Conservation (phyloP, 2,888 invertebrate genomes). For the Drosophila infuscata region DNA sequence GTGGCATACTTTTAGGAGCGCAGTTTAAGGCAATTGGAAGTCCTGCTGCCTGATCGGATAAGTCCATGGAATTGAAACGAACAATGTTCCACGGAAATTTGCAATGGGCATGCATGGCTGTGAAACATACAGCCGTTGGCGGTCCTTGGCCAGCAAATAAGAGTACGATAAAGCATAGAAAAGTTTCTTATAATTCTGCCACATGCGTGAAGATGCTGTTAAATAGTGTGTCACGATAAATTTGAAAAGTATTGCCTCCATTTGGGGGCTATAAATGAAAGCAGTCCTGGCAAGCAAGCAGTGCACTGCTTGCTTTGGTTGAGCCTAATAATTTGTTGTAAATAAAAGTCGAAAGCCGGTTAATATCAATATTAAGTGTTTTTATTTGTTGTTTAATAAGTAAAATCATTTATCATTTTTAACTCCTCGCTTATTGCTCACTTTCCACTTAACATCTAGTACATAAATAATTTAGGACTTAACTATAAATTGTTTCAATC, state of each 20-base stretch:
- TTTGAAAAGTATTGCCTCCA: background rate
- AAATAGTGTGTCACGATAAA: background rate
- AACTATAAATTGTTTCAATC: slow-evolving; percentile 44
- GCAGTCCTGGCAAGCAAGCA: background rate
- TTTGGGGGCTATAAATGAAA: background rate
- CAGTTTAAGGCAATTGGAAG: background rate
- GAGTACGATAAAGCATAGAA: background rate
- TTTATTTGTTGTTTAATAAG: slow-evolving; percentile 52
- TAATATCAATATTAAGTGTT: slow-evolving; percentile 36
- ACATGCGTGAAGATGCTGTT: background rate
- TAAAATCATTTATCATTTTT: slow-evolving; percentile 61
- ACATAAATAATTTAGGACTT: slow-evolving; percentile 67
- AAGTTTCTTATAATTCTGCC: background rate
- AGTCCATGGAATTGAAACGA: too few species aligned
- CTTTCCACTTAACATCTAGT: slow-evolving; percentile 51
- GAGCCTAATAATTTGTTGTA: background rate
- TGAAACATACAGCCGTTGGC: too few species aligned
- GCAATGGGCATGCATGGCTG: background rate
- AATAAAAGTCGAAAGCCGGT: background rate
- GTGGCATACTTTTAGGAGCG: background rate
- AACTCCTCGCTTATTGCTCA: slow-evolving; percentile 37
- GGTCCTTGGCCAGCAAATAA: background rate
- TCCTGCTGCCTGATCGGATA: too few species aligned
- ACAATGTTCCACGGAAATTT: too few species aligned
- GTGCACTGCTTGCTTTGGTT: background rate